These are phyloP conservation scores for Tribolium castaneum DNA, from an alignment of 1,140 invertebrate genomes.

Conservation along the genomic window DNA sequence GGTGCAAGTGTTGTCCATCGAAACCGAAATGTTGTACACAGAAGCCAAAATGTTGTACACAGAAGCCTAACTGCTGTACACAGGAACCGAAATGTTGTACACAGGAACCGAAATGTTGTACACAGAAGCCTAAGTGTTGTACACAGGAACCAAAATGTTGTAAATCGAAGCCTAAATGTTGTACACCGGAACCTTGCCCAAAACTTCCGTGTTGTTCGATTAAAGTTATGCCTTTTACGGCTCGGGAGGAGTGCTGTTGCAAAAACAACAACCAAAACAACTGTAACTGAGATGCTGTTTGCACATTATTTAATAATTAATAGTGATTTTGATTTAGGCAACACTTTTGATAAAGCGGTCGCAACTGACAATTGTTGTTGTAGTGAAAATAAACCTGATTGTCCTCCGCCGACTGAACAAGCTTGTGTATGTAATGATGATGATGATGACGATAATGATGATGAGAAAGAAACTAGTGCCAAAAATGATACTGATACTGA, in stretches of 20 bases:
- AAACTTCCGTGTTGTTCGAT: slow-evolving; percentile 4
- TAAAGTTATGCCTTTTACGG: slow-evolving; percentile 1
- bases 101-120: not conserved
- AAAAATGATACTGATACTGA: not conserved
- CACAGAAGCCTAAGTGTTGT: not conserved
- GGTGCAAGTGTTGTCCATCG: not conserved
- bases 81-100: not conserved
- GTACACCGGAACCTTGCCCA: not conserved
- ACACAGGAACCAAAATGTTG: not conserved
- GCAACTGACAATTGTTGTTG: slow-evolving; percentile 5
- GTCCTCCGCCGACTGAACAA: too few species aligned
- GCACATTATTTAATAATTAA: not conserved
- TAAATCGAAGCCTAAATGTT: not conserved
- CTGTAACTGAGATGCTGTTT: not conserved
- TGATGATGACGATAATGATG: too few species aligned
- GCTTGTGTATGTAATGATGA: too few species aligned
- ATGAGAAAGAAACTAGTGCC: not conserved
- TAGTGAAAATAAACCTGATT: not conserved
- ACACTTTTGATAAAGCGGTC: slow-evolving; percentile 5
- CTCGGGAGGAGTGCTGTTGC: not conserved
- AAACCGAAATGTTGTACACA: not conserved
- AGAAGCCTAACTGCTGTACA: not conserved
- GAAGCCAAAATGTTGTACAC: not conserved
- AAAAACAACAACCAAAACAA: not conserved
- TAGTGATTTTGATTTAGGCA: slow-evolving; percentile 3